A percentile compares a stretch with the other conserved stretches of the same genome.
Evolutionary conservation across 2,113 vertebrate genomes (phyloP).

Genomic region (Eulemur rufifrons): DNA sequence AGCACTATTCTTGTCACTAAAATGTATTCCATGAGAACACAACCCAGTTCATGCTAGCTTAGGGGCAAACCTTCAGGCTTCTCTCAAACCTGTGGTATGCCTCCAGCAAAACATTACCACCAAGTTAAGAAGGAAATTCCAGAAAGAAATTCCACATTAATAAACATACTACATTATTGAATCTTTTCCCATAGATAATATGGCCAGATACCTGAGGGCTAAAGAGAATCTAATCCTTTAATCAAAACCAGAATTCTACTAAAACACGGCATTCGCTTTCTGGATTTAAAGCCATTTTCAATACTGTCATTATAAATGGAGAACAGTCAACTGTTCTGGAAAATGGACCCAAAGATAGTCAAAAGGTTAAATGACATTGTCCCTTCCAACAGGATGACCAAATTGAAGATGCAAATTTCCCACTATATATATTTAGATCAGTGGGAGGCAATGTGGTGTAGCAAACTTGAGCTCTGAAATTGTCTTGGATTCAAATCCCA

Average conservation of each 20-base stretch:
- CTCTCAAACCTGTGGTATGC: neutral
- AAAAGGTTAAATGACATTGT: neutral
- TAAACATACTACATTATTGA: neutral
- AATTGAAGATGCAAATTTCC: neutral
- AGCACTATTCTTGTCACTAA: neutral
- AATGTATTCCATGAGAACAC: neutral
- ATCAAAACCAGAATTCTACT: neutral
- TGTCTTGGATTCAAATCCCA: neutral
- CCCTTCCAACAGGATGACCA: neutral
- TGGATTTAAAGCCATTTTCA: neutral
- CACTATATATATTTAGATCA: neutral
- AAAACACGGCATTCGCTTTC: neutral
- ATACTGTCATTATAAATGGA: neutral
- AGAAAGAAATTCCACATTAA: neutral
- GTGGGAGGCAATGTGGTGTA: neutral
- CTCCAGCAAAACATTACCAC: neutral
- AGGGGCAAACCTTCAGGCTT: neutral
- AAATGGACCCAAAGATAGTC: neutral
- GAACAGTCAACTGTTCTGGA: neutral
- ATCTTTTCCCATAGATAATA: neutral
- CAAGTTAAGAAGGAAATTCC: neutral
- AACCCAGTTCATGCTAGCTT: neutral
- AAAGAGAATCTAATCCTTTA: conserved; percentile 5
- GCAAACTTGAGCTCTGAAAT: neutral
- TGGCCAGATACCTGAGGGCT: neutral